Conservation (phyloP, 1,140 invertebrate genomes). For the Andrena cerasifolii region DNA sequence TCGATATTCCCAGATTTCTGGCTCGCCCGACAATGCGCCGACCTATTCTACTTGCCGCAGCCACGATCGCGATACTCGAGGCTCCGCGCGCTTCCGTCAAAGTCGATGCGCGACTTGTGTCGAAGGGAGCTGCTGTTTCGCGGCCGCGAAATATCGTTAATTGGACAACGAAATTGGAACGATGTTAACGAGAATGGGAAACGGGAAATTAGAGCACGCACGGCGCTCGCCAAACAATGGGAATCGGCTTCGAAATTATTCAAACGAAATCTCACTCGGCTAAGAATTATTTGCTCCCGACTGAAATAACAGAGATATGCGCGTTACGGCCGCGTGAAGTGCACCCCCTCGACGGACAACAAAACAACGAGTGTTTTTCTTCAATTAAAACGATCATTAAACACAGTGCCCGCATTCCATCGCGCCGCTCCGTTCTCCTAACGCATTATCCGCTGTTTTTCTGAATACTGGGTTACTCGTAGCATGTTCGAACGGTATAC, state of each 20-base stretch:
- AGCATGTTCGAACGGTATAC: too few relatives aligned
- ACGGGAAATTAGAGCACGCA: not conserved
- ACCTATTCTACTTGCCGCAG: constrained; percentile 16
- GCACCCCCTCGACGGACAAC: not conserved
- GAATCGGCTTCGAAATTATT: constrained; percentile 7
- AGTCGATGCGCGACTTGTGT: not conserved
- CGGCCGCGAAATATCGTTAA: not conserved
- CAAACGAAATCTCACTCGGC: constrained; percentile 3
- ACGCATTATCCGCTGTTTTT: too few relatives aligned
- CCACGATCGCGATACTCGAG: not conserved
- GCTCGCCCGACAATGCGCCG: not conserved
- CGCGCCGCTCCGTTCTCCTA: not conserved
- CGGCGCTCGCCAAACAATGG: not conserved
- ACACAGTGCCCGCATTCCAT: not conserved
- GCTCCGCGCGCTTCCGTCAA: not conserved
- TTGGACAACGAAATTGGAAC: not conserved
- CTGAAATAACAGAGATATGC: too few relatives aligned
- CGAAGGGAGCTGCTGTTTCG: not conserved
- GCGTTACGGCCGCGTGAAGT: too few relatives aligned
- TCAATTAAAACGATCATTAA: not conserved
- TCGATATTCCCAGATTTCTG: not conserved
- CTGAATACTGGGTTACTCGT: too few relatives aligned
- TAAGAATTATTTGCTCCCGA: not conserved
- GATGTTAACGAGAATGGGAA: not conserved
- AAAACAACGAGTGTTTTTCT: not conserved